Conservation (phyloP, 2,888 invertebrate species). For the Microctonus hyperodae region DNA sequence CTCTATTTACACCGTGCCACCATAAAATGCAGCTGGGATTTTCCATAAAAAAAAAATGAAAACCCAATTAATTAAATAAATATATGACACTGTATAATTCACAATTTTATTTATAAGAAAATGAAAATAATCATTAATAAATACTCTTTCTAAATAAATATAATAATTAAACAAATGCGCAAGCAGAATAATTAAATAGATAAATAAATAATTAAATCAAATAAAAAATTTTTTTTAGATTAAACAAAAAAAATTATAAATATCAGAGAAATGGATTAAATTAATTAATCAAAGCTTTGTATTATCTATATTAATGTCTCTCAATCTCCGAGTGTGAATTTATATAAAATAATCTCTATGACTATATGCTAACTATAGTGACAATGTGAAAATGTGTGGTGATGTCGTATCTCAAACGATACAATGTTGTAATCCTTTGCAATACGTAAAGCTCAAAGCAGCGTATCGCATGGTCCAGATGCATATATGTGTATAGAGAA, state of each 20-base stretch:
- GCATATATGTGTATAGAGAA: slow-evolving; percentile 17
- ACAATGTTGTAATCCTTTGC: slow-evolving; percentile 51
- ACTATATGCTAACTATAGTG: slow-evolving; percentile 24
- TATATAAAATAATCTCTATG: slow-evolving; percentile 21
- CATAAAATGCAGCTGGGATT: no score
- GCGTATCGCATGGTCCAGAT: slow-evolving; percentile 36
- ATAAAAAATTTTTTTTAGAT: no score
- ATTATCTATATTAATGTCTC: neutral
- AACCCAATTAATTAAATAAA: no score
- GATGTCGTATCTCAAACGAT: slow-evolving; percentile 44
- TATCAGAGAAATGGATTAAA: neutral
- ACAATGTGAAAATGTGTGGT: slow-evolving; percentile 33
- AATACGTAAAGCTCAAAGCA: slow-evolving; percentile 44
- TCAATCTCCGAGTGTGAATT: neutral
- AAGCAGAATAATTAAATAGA: no score
- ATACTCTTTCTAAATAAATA: no score
- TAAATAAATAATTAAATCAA: no score
- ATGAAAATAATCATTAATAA: no score
- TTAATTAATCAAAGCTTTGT: neutral
- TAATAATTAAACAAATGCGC: no score
- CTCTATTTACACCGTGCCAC: no score
- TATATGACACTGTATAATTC: no score
- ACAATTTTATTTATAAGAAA: no score
- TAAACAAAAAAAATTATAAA: neutral
- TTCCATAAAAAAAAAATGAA: no score